Evolutionary conservation across 1,140 invertebrate genomes (phyloP).

Genomic region (Reticulitermes speratus): DNA sequence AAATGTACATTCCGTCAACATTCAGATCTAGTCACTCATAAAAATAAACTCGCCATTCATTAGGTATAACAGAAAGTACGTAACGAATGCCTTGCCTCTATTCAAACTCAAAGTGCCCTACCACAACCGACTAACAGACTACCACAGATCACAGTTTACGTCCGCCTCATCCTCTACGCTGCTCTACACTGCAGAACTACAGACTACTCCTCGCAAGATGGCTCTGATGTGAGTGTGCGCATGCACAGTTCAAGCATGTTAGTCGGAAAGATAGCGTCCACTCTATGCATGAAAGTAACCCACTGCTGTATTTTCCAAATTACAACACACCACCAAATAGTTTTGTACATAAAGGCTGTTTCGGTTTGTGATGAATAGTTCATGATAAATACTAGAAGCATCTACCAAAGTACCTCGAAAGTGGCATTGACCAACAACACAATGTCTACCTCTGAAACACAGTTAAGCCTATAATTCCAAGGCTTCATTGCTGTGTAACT

Average conservation of each 20-base stretch:
- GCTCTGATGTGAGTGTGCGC: not conserved
- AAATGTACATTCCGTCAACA: not conserved
- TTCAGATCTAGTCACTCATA: not conserved
- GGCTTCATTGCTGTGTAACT: too few relatives aligned
- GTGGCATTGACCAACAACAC: too few relatives aligned
- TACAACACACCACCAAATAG: too few relatives aligned
- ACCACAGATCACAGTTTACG: not conserved
- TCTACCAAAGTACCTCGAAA: too few relatives aligned
- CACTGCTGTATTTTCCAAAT: too few relatives aligned
- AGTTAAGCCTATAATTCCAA: too few relatives aligned
- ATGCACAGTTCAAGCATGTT: slow-evolving; percentile 6
- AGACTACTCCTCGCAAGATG: not conserved
- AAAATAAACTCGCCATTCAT: not conserved
- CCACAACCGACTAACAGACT: not conserved
- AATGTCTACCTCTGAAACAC: too few relatives aligned
- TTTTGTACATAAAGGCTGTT: too few relatives aligned
- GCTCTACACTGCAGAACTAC: not conserved
- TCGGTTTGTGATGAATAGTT: too few relatives aligned
- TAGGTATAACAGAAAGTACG: not conserved
- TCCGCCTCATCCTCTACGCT: not conserved
- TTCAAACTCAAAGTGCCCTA: not conserved
- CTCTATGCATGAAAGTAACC: too few relatives aligned
- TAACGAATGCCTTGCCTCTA: not conserved
- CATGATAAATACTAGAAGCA: too few relatives aligned
- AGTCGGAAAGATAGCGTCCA: not conserved